These are phyloP conservation scores for Eidolon helvum DNA, from an alignment of 2,113 vertebrate genomes.

Conservation along the genomic window DNA sequence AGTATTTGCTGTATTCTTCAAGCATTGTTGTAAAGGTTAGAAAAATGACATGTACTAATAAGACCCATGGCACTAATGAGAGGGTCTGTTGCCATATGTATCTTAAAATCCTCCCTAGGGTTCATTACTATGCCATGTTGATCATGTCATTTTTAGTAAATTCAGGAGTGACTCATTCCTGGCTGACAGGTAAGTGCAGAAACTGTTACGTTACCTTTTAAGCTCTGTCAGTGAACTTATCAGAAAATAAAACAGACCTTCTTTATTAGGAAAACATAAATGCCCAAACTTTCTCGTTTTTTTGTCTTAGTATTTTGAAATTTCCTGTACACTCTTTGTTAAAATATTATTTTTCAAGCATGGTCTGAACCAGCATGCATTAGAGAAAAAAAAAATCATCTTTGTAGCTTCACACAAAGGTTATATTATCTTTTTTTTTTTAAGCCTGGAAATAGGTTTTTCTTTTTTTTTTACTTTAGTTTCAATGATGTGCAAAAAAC, in stretches of 20 bases:
- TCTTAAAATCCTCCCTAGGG: constrained; percentile 46
- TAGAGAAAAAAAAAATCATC: not conserved
- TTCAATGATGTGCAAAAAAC: not conserved
- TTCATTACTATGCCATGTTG: constrained; percentile 56
- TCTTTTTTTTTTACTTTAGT: not conserved
- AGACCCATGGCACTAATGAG: constrained; percentile 61
- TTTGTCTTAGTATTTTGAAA: constrained; percentile 9
- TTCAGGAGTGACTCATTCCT: constrained; percentile 58
- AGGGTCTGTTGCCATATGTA: not conserved
- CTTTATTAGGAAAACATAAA: constrained; percentile 58
- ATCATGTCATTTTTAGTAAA: constrained; percentile 65
- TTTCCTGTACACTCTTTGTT: not conserved
- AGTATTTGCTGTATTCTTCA: not conserved
- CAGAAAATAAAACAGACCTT: constrained; percentile 62
- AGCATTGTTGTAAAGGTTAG: constrained; percentile 4
- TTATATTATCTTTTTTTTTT: not conserved
- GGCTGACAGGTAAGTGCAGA: constrained; percentile 64
- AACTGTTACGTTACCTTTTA: constrained; percentile 49
- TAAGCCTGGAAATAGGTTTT: not conserved
- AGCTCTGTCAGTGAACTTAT: constrained; percentile 66
- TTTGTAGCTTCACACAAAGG: not conserved
- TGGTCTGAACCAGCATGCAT: constrained; percentile 7
- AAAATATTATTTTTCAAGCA: constrained; percentile 32
- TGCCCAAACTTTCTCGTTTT: constrained; percentile 1
- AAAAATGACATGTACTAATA: constrained; percentile 57